Evolutionary conservation across 1,140 invertebrate species (phyloP), one percentile per base, ranked within the genome.

Genomic region (Hypsibius dujardini): DNA sequence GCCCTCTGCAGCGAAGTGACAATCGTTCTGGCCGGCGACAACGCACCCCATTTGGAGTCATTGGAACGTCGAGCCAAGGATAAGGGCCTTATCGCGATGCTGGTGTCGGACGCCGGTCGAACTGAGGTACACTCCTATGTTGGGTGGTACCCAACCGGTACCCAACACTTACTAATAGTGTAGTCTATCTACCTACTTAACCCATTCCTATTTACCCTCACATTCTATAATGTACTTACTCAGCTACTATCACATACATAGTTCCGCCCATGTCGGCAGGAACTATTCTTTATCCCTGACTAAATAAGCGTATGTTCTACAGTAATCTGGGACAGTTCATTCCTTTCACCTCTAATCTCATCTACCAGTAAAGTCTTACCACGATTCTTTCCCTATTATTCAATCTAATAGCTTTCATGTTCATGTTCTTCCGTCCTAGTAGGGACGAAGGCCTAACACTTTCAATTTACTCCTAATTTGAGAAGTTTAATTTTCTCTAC

Each of bases 41-140:
- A 67, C 45, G 62, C 62, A 3, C 62, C 62, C 42, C 62, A 67
- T 42, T 45, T 67, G 42, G 62, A 67, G 42, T 12, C 62, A 7
- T 45, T 67, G 12, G 62, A 67, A 42, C 62, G 42, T 15, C 62
- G 62, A 67, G 62, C 62, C 12, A 67, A 67, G 42, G 62, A 67
- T 67, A 12, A 42, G 7, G 62, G 62, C 7, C 42, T 67, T 15
- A 40, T 67, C 3, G 62, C 40, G 7, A 12, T 67, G 12, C 7
- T 67, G 12, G 40, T 67, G 3, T 15, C 12, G 12, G 62, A 67
- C 40, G 62, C 62, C 7, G 62, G 62, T 15, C 12, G 62, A 12
- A 67, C 62, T 40, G 12, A 67, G 40, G 62, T 67, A 67, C 12
- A 56, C n/a, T 56, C n/a, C 7, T 56, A 12, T 56, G 50, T 56